Evolutionary conservation across 2,888 invertebrate species (phyloP).

Genomic region (Microplitis manilae): DNA sequence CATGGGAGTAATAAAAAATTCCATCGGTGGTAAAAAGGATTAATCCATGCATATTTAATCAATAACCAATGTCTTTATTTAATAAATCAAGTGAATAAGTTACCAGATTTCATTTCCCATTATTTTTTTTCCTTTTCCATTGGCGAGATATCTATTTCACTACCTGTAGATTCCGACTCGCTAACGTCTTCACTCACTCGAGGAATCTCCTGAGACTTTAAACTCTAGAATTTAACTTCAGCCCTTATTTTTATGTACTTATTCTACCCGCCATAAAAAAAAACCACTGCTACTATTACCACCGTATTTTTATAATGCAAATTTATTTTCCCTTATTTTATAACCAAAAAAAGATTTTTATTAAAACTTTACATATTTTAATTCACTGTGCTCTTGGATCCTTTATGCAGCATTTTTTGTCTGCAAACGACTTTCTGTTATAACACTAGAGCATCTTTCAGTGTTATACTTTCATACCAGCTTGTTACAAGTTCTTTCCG

Average conservation of each 20-base stretch:
- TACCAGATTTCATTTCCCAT: not conserved
- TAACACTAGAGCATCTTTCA: conserved; percentile 4
- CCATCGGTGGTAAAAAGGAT: not conserved
- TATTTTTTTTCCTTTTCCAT: not conserved
- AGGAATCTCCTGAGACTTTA: not conserved
- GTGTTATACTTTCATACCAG: conserved; percentile 9
- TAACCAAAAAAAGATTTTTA: conserved; percentile 2
- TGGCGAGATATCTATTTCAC: not conserved
- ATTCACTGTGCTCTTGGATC: not conserved
- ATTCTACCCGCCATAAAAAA: not conserved
- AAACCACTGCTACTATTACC: not conserved
- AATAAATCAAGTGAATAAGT: not conserved
- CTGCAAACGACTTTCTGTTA: not conserved
- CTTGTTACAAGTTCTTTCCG: not conserved
- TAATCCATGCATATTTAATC: not conserved
- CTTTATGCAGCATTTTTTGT: not conserved
- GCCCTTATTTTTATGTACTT: not conserved
- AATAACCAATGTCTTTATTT: not conserved
- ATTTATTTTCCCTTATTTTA: not conserved
- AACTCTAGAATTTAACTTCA: not conserved
- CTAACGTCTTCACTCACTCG: not conserved
- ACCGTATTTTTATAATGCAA: not conserved
- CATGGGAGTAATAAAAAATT: not conserved
- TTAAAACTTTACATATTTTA: conserved; percentile 11
- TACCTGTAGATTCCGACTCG: not conserved